A percentile compares a stretch with the other conserved stretches of the same genome.
Evolutionary conservation across 2,888 invertebrate species (phyloP).

Genomic region (Copidosoma aretas): DNA sequence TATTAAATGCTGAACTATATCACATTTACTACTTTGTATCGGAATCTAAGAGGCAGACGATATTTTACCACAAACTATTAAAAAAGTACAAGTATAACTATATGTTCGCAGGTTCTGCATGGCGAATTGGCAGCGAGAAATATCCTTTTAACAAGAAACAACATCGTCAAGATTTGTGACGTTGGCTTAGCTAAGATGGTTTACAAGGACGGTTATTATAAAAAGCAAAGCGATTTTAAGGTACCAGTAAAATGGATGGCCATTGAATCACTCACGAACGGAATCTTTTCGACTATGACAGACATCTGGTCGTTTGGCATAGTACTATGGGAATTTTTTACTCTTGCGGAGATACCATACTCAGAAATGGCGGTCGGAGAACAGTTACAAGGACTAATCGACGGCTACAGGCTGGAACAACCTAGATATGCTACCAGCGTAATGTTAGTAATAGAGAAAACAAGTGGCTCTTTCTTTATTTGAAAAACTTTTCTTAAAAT

Average conservation of each 20-base stretch:
- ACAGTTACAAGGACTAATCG: constrained; percentile 75
- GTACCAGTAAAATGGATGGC: constrained; percentile 96
- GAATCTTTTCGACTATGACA: constrained; percentile 91
- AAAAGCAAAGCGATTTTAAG: constrained; percentile 84
- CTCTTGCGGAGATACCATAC: constrained; percentile 85
- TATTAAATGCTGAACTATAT: too few relatives aligned
- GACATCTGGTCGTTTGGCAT: constrained; percentile 95
- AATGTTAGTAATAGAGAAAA: constrained; percentile 64
- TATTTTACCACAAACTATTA: too few relatives aligned
- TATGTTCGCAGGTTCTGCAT: constrained; percentile 71
- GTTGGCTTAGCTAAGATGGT: constrained; percentile 93
- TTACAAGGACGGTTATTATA: constrained; percentile 88
- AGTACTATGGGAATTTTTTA: constrained; percentile 89
- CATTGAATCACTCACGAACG: constrained; percentile 88
- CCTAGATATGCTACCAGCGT: constrained; percentile 84
- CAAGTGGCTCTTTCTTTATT: not conserved
- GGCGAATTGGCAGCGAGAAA: constrained; percentile 92
- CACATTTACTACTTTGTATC: too few relatives aligned
- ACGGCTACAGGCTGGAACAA: constrained; percentile 88
- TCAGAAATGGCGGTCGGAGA: constrained; percentile 80
- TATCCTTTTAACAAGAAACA: constrained; percentile 85
- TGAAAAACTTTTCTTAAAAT: too few relatives aligned
- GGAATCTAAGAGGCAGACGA: too few relatives aligned
- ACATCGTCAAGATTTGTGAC: constrained; percentile 95
- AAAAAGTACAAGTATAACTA: too few relatives aligned